phyloP scores from a whole-genome alignment of 2,113 vertebrate genomes.

The Capreolus pygargus region DNA sequence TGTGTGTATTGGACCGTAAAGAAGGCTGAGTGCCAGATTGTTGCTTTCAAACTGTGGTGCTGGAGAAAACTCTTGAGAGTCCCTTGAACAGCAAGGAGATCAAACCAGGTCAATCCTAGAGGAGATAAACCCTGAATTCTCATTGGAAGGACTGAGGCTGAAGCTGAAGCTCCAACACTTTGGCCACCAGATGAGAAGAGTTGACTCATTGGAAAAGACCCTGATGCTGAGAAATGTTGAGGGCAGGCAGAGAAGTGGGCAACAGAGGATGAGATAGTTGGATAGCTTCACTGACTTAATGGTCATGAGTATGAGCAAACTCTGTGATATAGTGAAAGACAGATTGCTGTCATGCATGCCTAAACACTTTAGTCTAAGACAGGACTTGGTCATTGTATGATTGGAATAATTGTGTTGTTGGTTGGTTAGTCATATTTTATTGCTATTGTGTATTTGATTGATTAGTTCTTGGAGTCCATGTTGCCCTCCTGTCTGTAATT shows the following conservation, averaged over 20 bases:
- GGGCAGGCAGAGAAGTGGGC: not conserved
- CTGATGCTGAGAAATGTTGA: not conserved
- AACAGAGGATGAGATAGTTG: not conserved
- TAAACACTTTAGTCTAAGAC: not conserved
- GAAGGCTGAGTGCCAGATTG: not conserved
- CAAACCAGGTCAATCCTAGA: not conserved
- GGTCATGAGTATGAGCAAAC: not conserved
- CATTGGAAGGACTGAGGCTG: not conserved
- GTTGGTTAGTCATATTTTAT: not conserved
- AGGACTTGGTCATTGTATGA: not conserved
- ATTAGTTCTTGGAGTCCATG: not conserved
- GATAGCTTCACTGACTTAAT: not conserved
- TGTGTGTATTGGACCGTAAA: not conserved
- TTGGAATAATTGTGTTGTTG: not conserved
- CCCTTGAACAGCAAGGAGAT: not conserved
- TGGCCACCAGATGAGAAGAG: not conserved
- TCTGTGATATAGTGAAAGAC: not conserved
- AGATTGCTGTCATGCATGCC: not conserved
- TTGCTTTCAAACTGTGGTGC: not conserved
- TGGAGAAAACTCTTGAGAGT: not conserved
- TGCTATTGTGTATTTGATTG: not conserved
- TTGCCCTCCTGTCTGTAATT: not conserved
- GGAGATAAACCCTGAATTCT: not conserved
- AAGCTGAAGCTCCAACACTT: not conserved
- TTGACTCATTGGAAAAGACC: not conserved